A percentile compares a stretch with the other conserved stretches of the same genome.
Conservation (phyloP, 2,113 vertebrate species). For the Trogon surrucura region DNA sequence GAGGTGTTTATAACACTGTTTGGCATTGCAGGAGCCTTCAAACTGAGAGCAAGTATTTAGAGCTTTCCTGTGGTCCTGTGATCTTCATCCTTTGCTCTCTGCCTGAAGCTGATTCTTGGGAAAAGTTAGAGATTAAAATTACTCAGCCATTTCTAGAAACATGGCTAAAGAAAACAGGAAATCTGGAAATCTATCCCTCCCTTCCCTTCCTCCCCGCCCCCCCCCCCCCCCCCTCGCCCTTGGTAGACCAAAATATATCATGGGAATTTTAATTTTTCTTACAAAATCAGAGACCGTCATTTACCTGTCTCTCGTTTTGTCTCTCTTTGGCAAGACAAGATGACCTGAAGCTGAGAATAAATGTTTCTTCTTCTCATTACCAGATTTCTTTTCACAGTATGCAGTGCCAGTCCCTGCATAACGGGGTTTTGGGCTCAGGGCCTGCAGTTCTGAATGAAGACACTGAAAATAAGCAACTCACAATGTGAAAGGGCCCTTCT, state of each 20-base stretch:
- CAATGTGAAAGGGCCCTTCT: neutral
- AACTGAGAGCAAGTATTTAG: neutral
- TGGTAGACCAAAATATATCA: neutral
- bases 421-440: neutral
- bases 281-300: neutral
- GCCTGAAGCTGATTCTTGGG: neutral
- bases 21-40: neutral
- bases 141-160: neutral
- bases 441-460: neutral
- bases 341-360: neutral
- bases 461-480: neutral
- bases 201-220: no score
- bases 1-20: neutral
- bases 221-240: neutral
- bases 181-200: neutral
- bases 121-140: neutral
- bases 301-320: neutral
- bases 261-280: neutral
- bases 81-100: neutral
- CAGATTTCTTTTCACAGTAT: neutral
- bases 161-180: neutral
- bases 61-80: neutral
- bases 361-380: neutral
- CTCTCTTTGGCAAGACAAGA: neutral
- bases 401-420: neutral